These are phyloP conservation scores for Enteromius fasciolatus DNA, from an alignment of 2,797 vertebrate species.

Conservation along the genomic window DNA sequence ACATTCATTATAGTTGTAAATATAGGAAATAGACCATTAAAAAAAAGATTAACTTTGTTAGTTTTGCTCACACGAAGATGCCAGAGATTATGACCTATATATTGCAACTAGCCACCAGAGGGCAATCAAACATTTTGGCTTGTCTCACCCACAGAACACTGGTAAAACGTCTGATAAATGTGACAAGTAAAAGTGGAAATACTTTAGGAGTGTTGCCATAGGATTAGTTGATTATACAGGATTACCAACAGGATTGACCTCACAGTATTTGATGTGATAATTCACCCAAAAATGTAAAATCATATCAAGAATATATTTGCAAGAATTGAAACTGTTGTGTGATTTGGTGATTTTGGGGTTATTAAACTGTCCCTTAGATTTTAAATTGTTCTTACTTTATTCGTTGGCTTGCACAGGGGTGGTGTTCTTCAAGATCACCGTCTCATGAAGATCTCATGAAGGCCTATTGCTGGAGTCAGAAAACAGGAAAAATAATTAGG, in stretches of 20 bases:
- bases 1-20: neutral
- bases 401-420: neutral
- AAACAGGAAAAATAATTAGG: neutral
- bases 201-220: neutral
- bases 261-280: neutral
- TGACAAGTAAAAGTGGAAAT: too few species aligned
- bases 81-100: neutral
- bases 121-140: neutral
- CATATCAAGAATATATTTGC: neutral
- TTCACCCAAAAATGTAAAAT: neutral
- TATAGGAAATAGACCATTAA: neutral
- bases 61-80: neutral
- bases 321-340: neutral
- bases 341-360: neutral
- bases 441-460: constrained; percentile 23
- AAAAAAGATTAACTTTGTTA: too few species aligned
- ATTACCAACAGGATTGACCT: neutral
- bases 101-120: neutral
- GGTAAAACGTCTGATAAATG: too few species aligned
- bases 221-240: neutral
- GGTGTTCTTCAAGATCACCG: too few species aligned
- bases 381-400: neutral
- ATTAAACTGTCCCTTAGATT: neutral
- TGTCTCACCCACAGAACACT: too few species aligned
- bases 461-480: neutral